phyloP scores from a whole-genome alignment of 2,888 invertebrate species.

The Platycheirus rosarum region DNA sequence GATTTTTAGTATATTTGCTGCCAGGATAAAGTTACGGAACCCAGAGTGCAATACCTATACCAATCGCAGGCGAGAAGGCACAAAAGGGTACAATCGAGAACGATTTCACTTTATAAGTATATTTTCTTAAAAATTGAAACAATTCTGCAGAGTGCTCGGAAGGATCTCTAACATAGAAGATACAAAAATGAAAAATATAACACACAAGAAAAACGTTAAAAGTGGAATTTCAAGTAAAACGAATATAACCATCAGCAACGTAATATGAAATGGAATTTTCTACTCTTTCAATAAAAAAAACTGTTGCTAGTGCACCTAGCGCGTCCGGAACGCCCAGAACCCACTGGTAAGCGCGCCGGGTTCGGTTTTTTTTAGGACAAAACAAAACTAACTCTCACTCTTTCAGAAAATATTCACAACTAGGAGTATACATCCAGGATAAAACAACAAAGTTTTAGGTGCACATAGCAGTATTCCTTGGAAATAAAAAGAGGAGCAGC shows the following conservation, averaged over 20 bases:
- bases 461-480: constrained; percentile 46
- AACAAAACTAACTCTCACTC: constrained; percentile 28
- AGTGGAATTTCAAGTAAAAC: constrained; percentile 40
- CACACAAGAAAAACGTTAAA: constrained; percentile 7
- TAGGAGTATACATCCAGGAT: constrained; percentile 35
- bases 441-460: constrained; percentile 59
- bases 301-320: constrained; percentile 19
- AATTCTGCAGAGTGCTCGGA: constrained; percentile 71
- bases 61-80: constrained; percentile 11
- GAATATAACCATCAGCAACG: constrained; percentile 62
- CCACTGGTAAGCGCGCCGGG: constrained; percentile 7
- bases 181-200: constrained; percentile 20
- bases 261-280: constrained; percentile 67
- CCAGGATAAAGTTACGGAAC: constrained; percentile 29
- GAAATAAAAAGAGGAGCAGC: neutral
- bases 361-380: constrained; percentile 5
- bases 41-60: neutral
- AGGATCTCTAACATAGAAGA: constrained; percentile 50
- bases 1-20: constrained; percentile 53
- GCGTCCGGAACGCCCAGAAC: too few species aligned
- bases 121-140: constrained; percentile 73
- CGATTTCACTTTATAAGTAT: constrained; percentile 71
- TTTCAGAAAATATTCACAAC: constrained; percentile 39
- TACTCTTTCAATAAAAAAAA: constrained; percentile 18
- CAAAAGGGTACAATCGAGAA: constrained; percentile 49